Conservation (phyloP, 2,888 invertebrate species). For the Synergus umbraculus region DNA sequence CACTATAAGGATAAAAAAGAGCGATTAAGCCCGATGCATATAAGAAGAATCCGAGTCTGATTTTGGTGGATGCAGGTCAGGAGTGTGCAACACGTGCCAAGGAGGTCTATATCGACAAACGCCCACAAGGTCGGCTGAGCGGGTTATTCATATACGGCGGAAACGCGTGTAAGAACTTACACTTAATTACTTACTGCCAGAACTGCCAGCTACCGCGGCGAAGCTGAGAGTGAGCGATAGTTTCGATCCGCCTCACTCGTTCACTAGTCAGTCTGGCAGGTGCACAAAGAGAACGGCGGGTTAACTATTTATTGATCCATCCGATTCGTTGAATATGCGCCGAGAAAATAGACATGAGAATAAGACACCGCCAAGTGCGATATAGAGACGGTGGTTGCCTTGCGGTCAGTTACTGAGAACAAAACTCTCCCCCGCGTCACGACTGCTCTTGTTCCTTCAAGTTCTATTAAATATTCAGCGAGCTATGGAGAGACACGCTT, state of each 20-base stretch:
- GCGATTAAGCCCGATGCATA: no score
- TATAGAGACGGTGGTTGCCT: conserved; percentile 24
- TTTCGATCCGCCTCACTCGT: conserved; percentile 49
- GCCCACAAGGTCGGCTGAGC: conserved; percentile 57
- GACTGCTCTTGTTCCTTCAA: conserved; percentile 19
- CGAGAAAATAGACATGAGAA: conserved; percentile 18
- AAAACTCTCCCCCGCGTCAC: conserved; percentile 26
- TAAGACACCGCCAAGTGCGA: conserved; percentile 27
- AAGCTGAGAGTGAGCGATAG: conserved; percentile 64
- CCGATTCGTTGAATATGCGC: conserved; percentile 33
- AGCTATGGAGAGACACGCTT: conserved; percentile 14
- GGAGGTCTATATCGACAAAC: conserved; percentile 49
- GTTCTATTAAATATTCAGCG: conserved; percentile 20
- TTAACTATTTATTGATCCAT: conserved; percentile 37
- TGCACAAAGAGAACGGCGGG: neutral
- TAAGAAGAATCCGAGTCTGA: no score
- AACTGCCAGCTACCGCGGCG: conserved; percentile 69
- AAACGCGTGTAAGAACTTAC: conserved; percentile 64
- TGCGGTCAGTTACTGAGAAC: conserved; percentile 28
- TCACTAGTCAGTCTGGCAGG: neutral
- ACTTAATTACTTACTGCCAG: conserved; percentile 70
- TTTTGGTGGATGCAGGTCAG: no score
- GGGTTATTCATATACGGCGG: conserved; percentile 61
- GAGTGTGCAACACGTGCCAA: neutral
- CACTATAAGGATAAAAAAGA: no score